Base-by-base conservation (phyloP, 1,140 invertebrate species). In the Pteromalus puparum region DNA sequence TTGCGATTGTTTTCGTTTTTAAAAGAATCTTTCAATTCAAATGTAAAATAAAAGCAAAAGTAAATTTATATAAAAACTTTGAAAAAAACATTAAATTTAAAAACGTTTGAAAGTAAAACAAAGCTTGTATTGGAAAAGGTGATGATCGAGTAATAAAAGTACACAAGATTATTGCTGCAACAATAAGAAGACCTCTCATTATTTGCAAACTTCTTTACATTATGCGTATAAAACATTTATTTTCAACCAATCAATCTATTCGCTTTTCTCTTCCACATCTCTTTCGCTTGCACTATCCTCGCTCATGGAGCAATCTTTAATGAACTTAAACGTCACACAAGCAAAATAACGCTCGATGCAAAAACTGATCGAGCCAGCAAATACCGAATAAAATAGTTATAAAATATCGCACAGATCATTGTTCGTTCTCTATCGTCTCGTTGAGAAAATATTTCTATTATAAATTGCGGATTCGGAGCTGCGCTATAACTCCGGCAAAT, bases 151-250 rank as follows among this genome's bases (percentile, higher is more conserved):
- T 61, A 61, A 61, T 61, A 21, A 48, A 61, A 61, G 18, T 6
- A 61, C 18, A 61, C 53, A 5, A n/a, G 53, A 21, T 78, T 72
- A 72, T 72, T 30, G 30, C 9, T 74, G 53, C 53, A 80, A 67
- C 77, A 84, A 74, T 80, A 75, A 79, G 81, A 79, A 72, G 21
- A 84, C 87, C 75, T 88, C 81, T 88, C 83, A 85, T 87, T 88
- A 88, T 88, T 89, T 87, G 84, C 85, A 88, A 87, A 86, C 85
- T 87, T 87, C 72, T 89, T 88, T 88, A 89, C 88, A 88, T 84
- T 85, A 86, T 88, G 83, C 84, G 82, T 87, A 88, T 89, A 89
- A 89, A 89, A 89, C 86, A 87, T 88, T 89, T 88, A 89, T 88
- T 85, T 85, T 87, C 83, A 87, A 85, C 21, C 76, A 83, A 83